A percentile compares a stretch with the other conserved stretches of the same genome.
These are phyloP conservation scores for Aphis craccivora DNA, from an alignment of 1,140 invertebrate genomes.

Conservation along the genomic window DNA sequence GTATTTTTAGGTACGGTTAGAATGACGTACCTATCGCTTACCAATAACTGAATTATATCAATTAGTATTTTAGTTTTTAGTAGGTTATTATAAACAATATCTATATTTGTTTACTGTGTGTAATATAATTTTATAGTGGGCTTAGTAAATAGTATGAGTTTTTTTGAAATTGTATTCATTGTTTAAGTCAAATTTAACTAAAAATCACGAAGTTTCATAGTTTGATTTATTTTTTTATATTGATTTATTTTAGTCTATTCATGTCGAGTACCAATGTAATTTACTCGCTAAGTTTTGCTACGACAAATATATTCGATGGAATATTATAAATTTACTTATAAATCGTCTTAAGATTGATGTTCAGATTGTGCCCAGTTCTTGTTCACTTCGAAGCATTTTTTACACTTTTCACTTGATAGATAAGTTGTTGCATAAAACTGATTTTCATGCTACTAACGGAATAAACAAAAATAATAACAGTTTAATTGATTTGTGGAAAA, in stretches of 20 bases:
- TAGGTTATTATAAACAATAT: too few relatives aligned
- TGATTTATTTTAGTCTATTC: background rate
- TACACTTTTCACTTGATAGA: conserved; percentile 47
- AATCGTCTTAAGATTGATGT: conserved; percentile 45
- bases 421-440: conserved; percentile 12
- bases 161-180: background rate
- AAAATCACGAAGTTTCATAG: background rate
- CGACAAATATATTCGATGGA: conserved; percentile 43
- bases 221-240: background rate
- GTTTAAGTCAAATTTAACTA: background rate
- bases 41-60: too few relatives aligned
- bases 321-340: conserved; percentile 21
- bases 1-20: too few relatives aligned
- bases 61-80: too few relatives aligned
- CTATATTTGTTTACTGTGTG: background rate
- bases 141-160: background rate
- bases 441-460: background rate
- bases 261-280: conserved; percentile 51
- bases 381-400: conserved; percentile 30
- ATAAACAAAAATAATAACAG: background rate
- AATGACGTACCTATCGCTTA: too few relatives aligned
- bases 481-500: conserved; percentile 45
- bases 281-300: conserved; percentile 43
- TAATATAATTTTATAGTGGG: background rate
- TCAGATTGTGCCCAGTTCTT: background rate